Evolutionary conservation across 2,797 vertebrate species (phyloP).

Genomic region (Etheostoma nigrum): DNA sequence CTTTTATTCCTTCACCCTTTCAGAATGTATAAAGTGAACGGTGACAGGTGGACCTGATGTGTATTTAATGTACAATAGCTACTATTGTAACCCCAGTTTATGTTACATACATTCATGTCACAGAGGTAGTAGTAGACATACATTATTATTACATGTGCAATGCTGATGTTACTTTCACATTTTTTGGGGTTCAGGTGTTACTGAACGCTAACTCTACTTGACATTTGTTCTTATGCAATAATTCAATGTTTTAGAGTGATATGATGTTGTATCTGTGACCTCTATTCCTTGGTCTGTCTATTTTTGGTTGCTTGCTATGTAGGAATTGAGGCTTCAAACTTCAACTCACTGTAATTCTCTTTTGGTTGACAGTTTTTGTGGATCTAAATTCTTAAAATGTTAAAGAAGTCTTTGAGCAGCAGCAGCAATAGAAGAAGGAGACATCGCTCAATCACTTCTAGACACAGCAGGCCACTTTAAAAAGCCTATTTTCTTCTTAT

Average conservation of each 20-base stretch:
- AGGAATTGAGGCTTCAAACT: not conserved
- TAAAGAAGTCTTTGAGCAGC: not conserved
- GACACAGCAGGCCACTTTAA: not conserved
- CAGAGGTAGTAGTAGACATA: not conserved
- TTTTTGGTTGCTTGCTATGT: not conserved
- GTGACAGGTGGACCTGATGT: not conserved
- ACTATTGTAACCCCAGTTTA: not conserved
- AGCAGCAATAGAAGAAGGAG: not conserved
- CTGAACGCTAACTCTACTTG: not conserved
- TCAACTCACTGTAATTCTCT: not conserved
- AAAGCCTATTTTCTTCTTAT: slow-evolving; percentile 1
- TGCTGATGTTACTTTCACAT: not conserved
- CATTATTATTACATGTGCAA: not conserved
- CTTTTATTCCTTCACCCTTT: not conserved
- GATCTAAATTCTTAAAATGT: not conserved
- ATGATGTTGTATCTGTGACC: not conserved
- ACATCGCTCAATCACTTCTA: not conserved
- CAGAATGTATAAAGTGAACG: not conserved
- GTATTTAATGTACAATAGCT: not conserved
- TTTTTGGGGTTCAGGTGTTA: not conserved
- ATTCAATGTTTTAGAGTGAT: too few species aligned
- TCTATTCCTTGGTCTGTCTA: not conserved
- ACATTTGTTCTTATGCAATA: not conserved
- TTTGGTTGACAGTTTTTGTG: not conserved
- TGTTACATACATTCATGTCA: not conserved